Base-by-base conservation (phyloP, 2,797 vertebrate genomes). In the Aselliscus stoliczkanus region DNA sequence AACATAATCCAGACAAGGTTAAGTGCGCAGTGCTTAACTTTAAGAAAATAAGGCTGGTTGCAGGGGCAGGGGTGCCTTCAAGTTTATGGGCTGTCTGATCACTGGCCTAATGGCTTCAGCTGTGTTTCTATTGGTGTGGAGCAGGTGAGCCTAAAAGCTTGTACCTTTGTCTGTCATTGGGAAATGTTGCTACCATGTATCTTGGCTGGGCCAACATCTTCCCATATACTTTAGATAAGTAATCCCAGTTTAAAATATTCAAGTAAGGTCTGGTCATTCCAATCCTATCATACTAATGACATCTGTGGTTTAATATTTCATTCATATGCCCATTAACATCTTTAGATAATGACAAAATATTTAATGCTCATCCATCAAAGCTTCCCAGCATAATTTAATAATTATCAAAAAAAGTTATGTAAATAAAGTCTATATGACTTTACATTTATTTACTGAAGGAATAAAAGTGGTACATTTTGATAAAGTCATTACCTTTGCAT, bases 401-500 rank as follows among this genome's bases (percentile, higher is more conserved):
- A 67, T 77, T n/a, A 73, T 23, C 18, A 21, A 50, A 69, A 79
- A 79, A 52, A 54, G 4, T 69, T 67, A 67, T 13, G 23, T 77
- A 84, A 80, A 84, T 70, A 75, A 52, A 44, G 54, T 81, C 50
- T 42, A 44, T 34, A 72, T 14, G 25, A 25, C 4, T 81, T 94
- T 65, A 50, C 47, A 18, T 15, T 56, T 70, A 73, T 77, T 81
- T 93, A 85, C 31, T 21, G 11, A 81, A 95, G 60, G 14, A 91
- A 84, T 27, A 47, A 34, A 92, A 65, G 27, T 13, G 56, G 27
- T 37, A 20, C 42, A 44, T 73, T 15, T 87, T 70, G 29, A 73
- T 79, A 58, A 72, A 80, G 79, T 50, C 37, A 79, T 90, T 97
- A 98, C 98, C 98, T 98, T 95, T 81, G 89, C 23, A 14, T 95